Evolutionary conservation across 2,797 vertebrate species (phyloP).

Genomic region (Heterohyrax brucei): DNA sequence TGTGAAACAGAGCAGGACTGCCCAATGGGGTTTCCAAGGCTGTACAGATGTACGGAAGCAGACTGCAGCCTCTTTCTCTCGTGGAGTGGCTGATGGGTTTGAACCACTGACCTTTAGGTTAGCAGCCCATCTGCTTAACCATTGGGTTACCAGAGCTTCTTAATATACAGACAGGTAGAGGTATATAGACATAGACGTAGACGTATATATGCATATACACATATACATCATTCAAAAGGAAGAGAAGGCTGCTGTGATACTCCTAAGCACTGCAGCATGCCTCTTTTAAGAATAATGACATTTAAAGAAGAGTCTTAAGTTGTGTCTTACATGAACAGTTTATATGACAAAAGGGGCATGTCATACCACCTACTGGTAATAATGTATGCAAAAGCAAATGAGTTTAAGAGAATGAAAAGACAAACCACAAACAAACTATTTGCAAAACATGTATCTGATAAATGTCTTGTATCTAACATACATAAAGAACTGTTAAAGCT

Average conservation of each 20-base stretch:
- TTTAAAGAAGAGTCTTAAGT: not conserved
- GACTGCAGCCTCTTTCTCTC: too few species aligned
- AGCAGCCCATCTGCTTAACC: too few species aligned
- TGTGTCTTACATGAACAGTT: constrained; percentile 32
- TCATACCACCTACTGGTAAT: not conserved
- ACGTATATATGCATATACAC: not conserved
- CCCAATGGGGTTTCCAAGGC: too few species aligned
- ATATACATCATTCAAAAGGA: not conserved
- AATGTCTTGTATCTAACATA: not conserved
- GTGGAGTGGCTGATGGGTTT: too few species aligned
- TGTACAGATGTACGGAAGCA: too few species aligned
- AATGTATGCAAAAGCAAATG: not conserved
- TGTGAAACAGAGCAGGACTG: too few species aligned
- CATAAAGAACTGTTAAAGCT: not conserved
- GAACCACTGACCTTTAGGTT: too few species aligned
- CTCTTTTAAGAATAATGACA: not conserved
- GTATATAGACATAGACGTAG: too few species aligned
- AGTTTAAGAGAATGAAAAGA: not conserved
- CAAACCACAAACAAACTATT: not conserved
- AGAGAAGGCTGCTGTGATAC: not conserved
- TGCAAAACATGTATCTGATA: not conserved
- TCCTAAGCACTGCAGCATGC: not conserved
- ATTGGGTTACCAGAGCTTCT: too few species aligned
- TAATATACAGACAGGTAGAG: not conserved
- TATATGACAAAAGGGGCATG: not conserved